phyloP scores from a whole-genome alignment of 2,888 invertebrate species.

The Nephrotoma guestfalica region DNA sequence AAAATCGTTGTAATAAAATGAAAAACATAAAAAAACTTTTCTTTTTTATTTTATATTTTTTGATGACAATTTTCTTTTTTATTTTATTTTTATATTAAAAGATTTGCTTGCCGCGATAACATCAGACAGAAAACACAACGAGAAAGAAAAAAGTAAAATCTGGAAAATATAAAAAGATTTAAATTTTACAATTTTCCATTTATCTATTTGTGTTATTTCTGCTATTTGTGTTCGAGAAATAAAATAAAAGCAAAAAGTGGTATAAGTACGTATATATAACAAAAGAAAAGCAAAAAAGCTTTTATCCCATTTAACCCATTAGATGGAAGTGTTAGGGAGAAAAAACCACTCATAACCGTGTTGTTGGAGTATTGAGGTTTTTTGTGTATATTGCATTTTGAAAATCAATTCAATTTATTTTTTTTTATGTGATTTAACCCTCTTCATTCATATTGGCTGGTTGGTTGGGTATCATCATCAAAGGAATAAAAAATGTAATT shows the following conservation, averaged over 20 bases:
- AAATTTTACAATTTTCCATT: neutral
- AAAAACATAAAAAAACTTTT: neutral
- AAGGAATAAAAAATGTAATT: neutral
- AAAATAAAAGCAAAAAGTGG: neutral
- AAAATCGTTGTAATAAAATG: neutral
- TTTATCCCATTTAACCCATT: neutral
- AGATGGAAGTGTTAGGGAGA: neutral
- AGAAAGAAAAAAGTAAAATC: neutral
- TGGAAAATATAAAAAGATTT: neutral
- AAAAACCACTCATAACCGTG: neutral
- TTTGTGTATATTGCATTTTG: neutral
- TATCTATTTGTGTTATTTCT: neutral
- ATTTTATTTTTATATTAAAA: neutral
- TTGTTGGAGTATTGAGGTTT: neutral
- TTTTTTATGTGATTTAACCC: neutral
- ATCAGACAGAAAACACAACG: neutral
- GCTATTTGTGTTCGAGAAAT: neutral
- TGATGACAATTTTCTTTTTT: neutral
- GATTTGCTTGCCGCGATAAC: neutral
- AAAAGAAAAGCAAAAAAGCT: neutral
- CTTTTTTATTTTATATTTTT: neutral
- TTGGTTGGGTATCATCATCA: neutral
- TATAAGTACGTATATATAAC: neutral
- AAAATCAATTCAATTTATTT: neutral
- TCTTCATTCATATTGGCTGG: neutral